Percentiles rank a stretch among this genome's conserved stretches.
phyloP scores from a whole-genome alignment of 2,797 vertebrate species.

The Oreonectes daqikongensis region DNA sequence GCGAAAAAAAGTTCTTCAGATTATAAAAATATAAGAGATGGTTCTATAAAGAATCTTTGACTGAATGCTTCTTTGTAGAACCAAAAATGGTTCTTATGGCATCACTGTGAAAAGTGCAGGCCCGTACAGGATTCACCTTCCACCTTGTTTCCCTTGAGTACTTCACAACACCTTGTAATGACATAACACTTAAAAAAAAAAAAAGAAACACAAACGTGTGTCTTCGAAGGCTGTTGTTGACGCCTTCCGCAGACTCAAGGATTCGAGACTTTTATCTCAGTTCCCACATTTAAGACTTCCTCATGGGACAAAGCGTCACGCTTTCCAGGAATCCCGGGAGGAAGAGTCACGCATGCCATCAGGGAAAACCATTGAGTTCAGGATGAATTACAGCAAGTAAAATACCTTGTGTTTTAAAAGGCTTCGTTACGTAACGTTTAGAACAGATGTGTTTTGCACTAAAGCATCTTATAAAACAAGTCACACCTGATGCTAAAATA shows the following conservation, averaged over 20 bases:
- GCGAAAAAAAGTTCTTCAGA: too few relatives aligned
- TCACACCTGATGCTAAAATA: constrained; percentile 3
- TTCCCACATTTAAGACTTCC: constrained; percentile 35
- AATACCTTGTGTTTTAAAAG: neutral
- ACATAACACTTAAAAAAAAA: constrained; percentile 3
- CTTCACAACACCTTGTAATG: neutral
- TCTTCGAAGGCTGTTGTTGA: constrained; percentile 22
- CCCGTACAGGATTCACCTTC: neutral
- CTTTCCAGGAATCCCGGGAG: constrained; percentile 39
- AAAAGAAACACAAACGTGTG: constrained; percentile 1
- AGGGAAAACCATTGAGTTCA: constrained; percentile 23
- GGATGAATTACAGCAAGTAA: constrained; percentile 4
- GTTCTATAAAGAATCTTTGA: too few relatives aligned
- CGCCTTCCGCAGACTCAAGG: constrained; percentile 18
- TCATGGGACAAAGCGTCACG: constrained; percentile 7
- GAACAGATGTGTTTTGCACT: neutral
- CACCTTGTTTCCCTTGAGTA: neutral
- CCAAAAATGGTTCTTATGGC: too few relatives aligned
- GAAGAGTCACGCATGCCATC: neutral
- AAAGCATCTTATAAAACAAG: neutral
- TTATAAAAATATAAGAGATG: too few relatives aligned
- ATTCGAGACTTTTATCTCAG: neutral
- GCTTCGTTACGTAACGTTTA: constrained; percentile 4
- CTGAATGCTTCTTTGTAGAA: too few relatives aligned
- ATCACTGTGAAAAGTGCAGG: too few relatives aligned